Percentiles rank a stretch among this genome's conserved stretches.
Conservation (phyloP, 2,888 invertebrate species). For the Lithophane semibrunnea region DNA sequence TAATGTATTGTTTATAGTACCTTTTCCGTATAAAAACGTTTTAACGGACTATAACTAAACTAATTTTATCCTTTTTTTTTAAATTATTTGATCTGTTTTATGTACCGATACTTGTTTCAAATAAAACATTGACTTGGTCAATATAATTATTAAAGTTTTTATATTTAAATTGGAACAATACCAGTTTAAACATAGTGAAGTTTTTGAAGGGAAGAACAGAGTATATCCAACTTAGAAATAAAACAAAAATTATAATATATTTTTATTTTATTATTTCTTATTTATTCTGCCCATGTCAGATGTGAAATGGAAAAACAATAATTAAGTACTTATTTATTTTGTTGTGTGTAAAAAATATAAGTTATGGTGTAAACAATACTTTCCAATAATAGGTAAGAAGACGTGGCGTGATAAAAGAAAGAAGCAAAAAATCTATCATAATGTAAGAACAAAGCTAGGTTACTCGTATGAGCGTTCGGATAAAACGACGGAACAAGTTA, state of each 20-base stretch:
- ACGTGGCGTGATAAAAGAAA: background rate
- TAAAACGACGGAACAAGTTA: conserved; percentile 29
- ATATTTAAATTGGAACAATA: background rate
- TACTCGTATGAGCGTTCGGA: conserved; percentile 25
- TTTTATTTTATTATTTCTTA: too few relatives aligned
- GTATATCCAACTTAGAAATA: too few relatives aligned
- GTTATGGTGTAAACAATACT: background rate
- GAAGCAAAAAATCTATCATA: background rate
- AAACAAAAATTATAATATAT: too few relatives aligned
- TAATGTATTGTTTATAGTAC: too few relatives aligned
- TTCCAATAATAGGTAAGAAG: background rate
- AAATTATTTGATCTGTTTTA: too few relatives aligned
- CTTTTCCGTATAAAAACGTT: too few relatives aligned
- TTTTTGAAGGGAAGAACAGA: background rate
- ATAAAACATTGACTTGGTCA: too few relatives aligned
- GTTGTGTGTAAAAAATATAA: background rate
- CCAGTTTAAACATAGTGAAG: too few relatives aligned
- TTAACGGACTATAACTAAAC: too few relatives aligned
- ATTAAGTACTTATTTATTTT: background rate
- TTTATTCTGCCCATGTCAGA: background rate
- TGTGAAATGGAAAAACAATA: background rate
- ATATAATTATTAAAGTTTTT: background rate
- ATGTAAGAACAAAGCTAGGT: conserved; percentile 20
- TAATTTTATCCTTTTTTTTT: too few relatives aligned
- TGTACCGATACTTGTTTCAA: too few relatives aligned